Evolutionary conservation across 2,113 vertebrate genomes (phyloP).

Genomic region (Condylura cristata): DNA sequence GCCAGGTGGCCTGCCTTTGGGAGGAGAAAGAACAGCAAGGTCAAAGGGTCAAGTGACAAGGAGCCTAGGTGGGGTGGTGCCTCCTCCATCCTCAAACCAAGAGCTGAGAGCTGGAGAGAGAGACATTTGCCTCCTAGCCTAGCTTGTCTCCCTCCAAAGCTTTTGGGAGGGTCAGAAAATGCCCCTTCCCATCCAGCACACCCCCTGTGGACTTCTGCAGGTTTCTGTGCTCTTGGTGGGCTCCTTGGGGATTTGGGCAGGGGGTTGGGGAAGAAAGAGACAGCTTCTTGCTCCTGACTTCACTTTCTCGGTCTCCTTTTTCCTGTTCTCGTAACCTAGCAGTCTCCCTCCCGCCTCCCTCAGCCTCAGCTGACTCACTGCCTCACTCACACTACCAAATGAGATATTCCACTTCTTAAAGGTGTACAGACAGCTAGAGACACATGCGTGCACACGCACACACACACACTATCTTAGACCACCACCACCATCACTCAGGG

Average conservation of each 20-base stretch:
- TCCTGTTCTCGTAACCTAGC: slow-evolving; percentile 77
- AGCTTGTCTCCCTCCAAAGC: slow-evolving; percentile 1
- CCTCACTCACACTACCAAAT: slow-evolving; percentile 81
- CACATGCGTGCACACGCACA: not conserved
- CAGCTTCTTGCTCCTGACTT: slow-evolving; percentile 70
- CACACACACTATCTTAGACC: not conserved
- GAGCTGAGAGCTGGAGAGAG: not conserved
- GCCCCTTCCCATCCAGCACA: not conserved
- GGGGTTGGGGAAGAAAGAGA: not conserved
- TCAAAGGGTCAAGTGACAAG: slow-evolving; percentile 75
- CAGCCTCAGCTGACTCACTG: slow-evolving; percentile 82
- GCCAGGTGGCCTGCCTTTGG: slow-evolving; percentile 39
- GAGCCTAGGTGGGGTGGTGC: slow-evolving; percentile 25
- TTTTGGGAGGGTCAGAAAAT: slow-evolving; percentile 40
- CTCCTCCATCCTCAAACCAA: not conserved
- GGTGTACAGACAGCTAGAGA: slow-evolving; percentile 72
- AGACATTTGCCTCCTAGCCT: slow-evolving; percentile 18
- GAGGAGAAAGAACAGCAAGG: slow-evolving; percentile 64
- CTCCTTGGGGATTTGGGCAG: slow-evolving; percentile 4
- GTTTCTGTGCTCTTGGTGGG: not conserved
- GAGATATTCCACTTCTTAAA: slow-evolving; percentile 81
- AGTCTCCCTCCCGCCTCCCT: slow-evolving; percentile 77
- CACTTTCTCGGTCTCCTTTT: slow-evolving; percentile 76
- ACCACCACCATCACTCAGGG: not conserved
- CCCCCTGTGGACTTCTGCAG: not conserved